Conservation (phyloP, 2,797 vertebrate genomes). For the Halcyon leucocephala region DNA sequence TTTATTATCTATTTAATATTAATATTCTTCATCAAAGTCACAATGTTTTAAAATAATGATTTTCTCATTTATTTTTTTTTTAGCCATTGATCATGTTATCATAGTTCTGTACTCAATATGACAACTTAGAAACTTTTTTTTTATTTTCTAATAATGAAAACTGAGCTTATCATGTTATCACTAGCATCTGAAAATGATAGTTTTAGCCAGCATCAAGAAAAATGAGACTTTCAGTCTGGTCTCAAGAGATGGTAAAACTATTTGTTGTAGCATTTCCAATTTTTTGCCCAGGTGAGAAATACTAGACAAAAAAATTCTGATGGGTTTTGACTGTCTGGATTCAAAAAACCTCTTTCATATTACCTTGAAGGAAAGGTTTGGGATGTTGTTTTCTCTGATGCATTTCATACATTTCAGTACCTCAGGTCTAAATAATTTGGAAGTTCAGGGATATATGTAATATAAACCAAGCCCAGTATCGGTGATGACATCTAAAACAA, state of each 20-base stretch:
- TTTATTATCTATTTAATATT: slow-evolving; percentile 27
- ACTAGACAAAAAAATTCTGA: slow-evolving; percentile 30
- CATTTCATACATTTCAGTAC: not conserved
- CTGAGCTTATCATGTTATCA: not conserved
- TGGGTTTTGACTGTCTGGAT: slow-evolving; percentile 36
- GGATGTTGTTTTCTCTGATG: slow-evolving; percentile 12
- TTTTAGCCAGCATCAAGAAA: slow-evolving; percentile 31
- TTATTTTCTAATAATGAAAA: slow-evolving; percentile 39
- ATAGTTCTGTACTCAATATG: not conserved
- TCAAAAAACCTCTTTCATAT: not conserved
- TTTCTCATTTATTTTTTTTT: not conserved
- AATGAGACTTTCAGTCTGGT: slow-evolving; percentile 32
- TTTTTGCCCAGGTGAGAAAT: slow-evolving; percentile 38
- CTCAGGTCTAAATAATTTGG: slow-evolving; percentile 14
- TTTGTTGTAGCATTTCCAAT: slow-evolving; percentile 22
- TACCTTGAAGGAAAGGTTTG: slow-evolving; percentile 19
- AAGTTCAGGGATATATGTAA: not conserved
- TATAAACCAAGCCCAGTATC: slow-evolving; percentile 1
- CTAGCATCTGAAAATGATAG: slow-evolving; percentile 5
- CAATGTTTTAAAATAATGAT: not conserved
- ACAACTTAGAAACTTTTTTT: slow-evolving; percentile 8
- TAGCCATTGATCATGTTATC: not conserved
- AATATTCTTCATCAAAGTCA: slow-evolving; percentile 32
- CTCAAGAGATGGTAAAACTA: slow-evolving; percentile 32
- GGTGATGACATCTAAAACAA: slow-evolving; percentile 14